Conservation (phyloP, 2,797 vertebrate genomes). For the Urocyon cinereoargenteus region DNA sequence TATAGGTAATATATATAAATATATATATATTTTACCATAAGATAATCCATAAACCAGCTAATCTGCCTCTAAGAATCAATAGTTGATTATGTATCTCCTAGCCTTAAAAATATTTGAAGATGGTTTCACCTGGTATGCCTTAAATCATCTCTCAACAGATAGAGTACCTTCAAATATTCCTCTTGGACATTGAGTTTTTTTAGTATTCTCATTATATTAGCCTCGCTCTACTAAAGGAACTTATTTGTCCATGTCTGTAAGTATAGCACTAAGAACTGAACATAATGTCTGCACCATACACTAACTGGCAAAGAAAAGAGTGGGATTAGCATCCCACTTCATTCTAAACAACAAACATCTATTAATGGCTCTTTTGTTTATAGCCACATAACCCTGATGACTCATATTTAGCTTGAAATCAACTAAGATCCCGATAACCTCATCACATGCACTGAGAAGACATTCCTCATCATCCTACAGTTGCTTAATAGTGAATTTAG, state of each 20-base stretch:
- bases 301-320: neutral
- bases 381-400: slow-evolving; percentile 24
- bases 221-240: neutral
- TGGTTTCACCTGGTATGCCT: neutral
- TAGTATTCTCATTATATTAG: neutral
- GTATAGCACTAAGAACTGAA: neutral
- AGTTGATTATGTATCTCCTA: neutral
- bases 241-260: neutral
- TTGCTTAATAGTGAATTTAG: neutral
- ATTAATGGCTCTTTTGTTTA: neutral
- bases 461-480: slow-evolving; percentile 22
- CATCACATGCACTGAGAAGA: neutral
- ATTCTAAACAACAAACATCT: slow-evolving; percentile 15
- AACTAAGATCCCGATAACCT: neutral
- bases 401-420: neutral
- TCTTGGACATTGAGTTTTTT: neutral
- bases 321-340: neutral
- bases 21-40: neutral
- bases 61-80: neutral
- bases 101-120: slow-evolving; percentile 11
- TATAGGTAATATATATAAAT: neutral
- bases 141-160: neutral
- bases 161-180: neutral
- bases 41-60: neutral
- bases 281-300: neutral